phyloP scores from a whole-genome alignment of 2,888 invertebrate genomes.

The Dilophus febrilis region DNA sequence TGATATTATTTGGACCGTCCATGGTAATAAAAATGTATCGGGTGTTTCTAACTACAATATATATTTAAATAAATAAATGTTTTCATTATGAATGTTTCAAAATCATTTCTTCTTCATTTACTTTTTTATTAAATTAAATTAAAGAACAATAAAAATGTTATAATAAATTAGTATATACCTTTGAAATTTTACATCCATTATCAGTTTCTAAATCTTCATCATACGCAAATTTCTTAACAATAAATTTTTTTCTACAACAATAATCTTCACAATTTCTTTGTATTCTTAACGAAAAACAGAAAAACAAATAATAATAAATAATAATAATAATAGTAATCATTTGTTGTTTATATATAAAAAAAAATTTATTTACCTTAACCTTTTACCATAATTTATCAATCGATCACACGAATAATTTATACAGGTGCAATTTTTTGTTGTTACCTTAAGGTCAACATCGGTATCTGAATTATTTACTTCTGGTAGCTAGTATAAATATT shows the following conservation, averaged over 20 bases:
- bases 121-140: background rate
- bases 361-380: background rate
- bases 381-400: constrained; percentile 1
- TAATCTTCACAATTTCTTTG: constrained; percentile 3
- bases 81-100: background rate
- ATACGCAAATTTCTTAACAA: background rate
- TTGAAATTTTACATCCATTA: background rate
- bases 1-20: constrained; percentile 2
- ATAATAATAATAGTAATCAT: too few relatives aligned
- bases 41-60: background rate
- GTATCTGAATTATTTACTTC: background rate
- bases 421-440: constrained; percentile 3
- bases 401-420: background rate
- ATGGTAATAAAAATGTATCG: background rate
- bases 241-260: constrained; percentile 1
- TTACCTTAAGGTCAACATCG: background rate
- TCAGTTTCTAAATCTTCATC: background rate
- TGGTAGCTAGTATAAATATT: too few relatives aligned
- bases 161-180: background rate
- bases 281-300: background rate
- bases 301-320: background rate
- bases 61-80: background rate
- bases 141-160: background rate
- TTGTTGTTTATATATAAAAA: background rate
- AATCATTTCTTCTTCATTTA: background rate